Base-by-base conservation (phyloP, 2,888 invertebrate species). In the Andrena camellia region DNA sequence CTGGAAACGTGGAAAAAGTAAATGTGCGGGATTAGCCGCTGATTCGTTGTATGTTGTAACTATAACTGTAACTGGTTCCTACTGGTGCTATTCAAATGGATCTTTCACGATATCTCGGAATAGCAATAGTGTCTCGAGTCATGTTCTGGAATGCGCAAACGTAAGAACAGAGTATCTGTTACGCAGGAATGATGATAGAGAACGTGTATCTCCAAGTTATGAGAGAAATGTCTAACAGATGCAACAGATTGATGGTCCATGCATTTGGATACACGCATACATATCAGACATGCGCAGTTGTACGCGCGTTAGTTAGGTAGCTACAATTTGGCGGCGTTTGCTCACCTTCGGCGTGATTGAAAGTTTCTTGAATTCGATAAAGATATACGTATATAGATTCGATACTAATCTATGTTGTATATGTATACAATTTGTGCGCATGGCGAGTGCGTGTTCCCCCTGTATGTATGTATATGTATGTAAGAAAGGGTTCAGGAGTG, bases 211-310 rank as follows among this genome's bases (percentile, higher is more conserved):
- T 54, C 54, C 20, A 20, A 26, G 4, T 57, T 23, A 57, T 4
- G 10, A 8, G 57, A 26, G 10, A 57, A 20, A 23, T 26, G 3
- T 23, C 10, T 23, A 52, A 29, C 17, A n/a, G 17, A 67, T 31
- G 6, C 17, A 54, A 8, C 35, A 42, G 10, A 42, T 42, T 13
- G 1, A 29, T 20, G 17, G 54, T 31, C 29, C 20, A 23, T 33
- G 23, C 23, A 60, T 50, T 70, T 31, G 10, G 10, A 63, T 57
- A 57, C 26, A 71, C 57, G 48, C 17, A 73, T 66, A 73, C 77
- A 50, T 73, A 78, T 78, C 77, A 73, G 42, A 66, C 20, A 13
- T 35, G 29, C 52, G 20, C 10, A 26, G 2, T 52, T 29, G 35
- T 31, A 26, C 57, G 57, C 42, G 29, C n/a, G 5, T 48, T n/a